Conservation (phyloP, 2,888 invertebrate species). For the Apantesis nais region DNA sequence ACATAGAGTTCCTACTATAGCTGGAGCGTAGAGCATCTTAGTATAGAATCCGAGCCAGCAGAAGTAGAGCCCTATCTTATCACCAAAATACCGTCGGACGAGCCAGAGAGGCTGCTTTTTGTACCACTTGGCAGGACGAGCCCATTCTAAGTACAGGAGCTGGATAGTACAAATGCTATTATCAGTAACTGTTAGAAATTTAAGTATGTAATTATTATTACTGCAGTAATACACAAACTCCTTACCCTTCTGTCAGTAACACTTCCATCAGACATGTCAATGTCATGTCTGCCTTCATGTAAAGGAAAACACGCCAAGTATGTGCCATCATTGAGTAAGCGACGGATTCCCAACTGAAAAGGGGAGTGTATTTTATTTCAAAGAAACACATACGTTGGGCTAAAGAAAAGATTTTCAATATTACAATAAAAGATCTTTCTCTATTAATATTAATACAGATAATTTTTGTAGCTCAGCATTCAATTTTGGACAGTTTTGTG, state of each 20-base stretch:
- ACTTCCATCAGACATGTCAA: constrained; percentile 88
- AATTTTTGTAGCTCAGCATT: no score
- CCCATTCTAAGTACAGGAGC: constrained; percentile 97
- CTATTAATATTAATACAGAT: no score
- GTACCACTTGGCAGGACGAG: constrained; percentile 94
- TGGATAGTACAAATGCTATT: constrained; percentile 63
- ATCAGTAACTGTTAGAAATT: background rate
- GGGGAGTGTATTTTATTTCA: background rate
- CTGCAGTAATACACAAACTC: constrained; percentile 8
- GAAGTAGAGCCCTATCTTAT: constrained; percentile 96
- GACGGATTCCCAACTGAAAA: constrained; percentile 91
- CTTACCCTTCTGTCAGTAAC: constrained; percentile 90
- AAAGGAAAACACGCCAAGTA: constrained; percentile 94
- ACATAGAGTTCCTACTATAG: constrained; percentile 93
- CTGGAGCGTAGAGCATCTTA: constrained; percentile 94
- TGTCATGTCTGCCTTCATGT: constrained; percentile 93
- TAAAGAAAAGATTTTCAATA: background rate
- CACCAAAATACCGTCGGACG: constrained; percentile 95
- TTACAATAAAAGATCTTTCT: no score
- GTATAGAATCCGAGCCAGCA: constrained; percentile 98
- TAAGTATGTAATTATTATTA: background rate
- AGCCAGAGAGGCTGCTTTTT: constrained; percentile 97
- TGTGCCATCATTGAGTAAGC: constrained; percentile 93
- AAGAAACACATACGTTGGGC: no score
- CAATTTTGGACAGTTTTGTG: no score